phyloP scores from a whole-genome alignment of 2,113 vertebrate species.

The Junco hyemalis region DNA sequence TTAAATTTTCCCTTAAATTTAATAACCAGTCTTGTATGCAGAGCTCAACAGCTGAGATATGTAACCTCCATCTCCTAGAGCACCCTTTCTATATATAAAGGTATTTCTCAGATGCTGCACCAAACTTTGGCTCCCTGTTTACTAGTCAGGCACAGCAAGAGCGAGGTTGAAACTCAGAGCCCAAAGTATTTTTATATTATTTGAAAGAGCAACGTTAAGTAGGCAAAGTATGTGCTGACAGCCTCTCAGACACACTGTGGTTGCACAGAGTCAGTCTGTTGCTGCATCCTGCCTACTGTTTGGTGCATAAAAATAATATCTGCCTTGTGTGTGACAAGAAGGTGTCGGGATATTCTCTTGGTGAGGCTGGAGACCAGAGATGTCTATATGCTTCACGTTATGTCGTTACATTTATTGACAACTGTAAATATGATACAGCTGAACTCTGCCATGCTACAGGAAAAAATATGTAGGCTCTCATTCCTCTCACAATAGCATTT shows the following conservation, averaged over 20 bases:
- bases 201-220: constrained; percentile 42
- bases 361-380: constrained; percentile 31
- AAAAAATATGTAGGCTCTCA: constrained; percentile 1
- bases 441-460: constrained; percentile 38
- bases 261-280: constrained; percentile 62
- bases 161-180: background rate
- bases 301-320: constrained; percentile 58
- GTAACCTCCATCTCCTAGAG: background rate
- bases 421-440: constrained; percentile 37
- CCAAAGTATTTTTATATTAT: constrained; percentile 37
- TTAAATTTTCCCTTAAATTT: constrained; percentile 32
- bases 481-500: constrained; percentile 47
- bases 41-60: background rate
- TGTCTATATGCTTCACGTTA: constrained; percentile 41
- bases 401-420: constrained; percentile 30
- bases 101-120: background rate
- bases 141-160: background rate
- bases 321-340: constrained; percentile 39
- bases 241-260: constrained; percentile 62
- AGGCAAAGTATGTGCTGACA: constrained; percentile 63
- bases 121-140: constrained; percentile 12
- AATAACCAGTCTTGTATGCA: background rate
- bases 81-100: background rate
- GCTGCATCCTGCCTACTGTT: constrained; percentile 59
- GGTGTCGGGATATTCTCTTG: constrained; percentile 51